Base-by-base conservation (phyloP, 2,113 vertebrate species). In the Sinocyclocheilus rhinocerous region DNA sequence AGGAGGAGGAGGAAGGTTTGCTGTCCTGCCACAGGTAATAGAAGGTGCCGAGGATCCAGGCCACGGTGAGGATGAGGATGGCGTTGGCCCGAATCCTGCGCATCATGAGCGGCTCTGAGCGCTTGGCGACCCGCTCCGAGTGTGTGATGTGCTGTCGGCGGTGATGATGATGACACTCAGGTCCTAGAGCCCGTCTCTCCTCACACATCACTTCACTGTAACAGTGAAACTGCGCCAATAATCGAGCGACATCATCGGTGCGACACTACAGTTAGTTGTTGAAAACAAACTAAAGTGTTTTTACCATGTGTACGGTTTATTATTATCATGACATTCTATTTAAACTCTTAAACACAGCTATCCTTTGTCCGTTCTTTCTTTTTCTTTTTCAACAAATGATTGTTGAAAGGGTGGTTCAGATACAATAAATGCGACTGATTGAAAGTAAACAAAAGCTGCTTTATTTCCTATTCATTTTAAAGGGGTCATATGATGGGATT, bases 11-110 rank as follows among this genome's bases (percentile, higher is more conserved):
- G 88, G 95, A 96, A 24, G 97, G 96, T 91, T 97, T 98, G 94
- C 93, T 98, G 95, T 98, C 97, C 96, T 99, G 98, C 97, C 98
- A 99, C 96, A 98, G 97, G 97, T 98, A 98, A 95, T 99, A 99
- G 91, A 99, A 99, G 93, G 97, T 99, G 84, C 98, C 97, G 89
- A 99, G 93, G 94, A 99, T 99, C 98, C 98, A 99, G 76, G 98
- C 97, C 70, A 98, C 97, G 20, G 97, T 98, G 91, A 99, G 96
- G 92, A 99, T 97, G 77, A 97, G 97, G 92, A 99, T 98, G 95
- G 97, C 98, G 96, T 98, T 99, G 91, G 97, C 97, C 94, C 97
- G 95, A 94, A 99, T 96, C 95, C 96, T 96, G 94, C 98, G 97
- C 98, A 99, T 99, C 93, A 94, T 96, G 96, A 85, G 87, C 94